These are phyloP conservation scores for Sarcophaga peregrina DNA, from an alignment of 1,140 invertebrate genomes.

Conservation along the genomic window DNA sequence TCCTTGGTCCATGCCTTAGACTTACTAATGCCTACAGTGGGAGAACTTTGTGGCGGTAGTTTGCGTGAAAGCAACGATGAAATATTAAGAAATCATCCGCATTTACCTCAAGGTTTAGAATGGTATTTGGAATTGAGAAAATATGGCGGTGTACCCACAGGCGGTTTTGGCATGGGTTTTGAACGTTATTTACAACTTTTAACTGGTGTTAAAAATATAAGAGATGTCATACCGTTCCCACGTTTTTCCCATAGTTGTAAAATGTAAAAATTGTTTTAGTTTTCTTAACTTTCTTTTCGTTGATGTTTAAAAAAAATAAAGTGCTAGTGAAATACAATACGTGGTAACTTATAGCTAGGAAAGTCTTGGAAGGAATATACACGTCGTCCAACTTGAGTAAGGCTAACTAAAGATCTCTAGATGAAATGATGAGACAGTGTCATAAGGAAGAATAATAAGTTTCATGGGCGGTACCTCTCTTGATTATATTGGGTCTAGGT, in stretches of 20 bases:
- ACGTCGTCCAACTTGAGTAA: too few species aligned
- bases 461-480: too few species aligned
- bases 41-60: constrained; percentile 94
- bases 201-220: constrained; percentile 86
- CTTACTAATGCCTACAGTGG: constrained; percentile 86
- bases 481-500: too few species aligned
- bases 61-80: constrained; percentile 86
- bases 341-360: too few species aligned
- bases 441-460: too few species aligned
- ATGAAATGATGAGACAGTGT: too few species aligned
- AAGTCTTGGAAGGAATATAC: too few species aligned
- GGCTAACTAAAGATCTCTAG: too few species aligned
- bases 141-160: constrained; percentile 88
- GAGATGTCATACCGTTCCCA: constrained; percentile 95
- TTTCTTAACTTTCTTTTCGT: neutral
- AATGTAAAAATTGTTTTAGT: constrained; percentile 69
- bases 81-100: constrained; percentile 71
- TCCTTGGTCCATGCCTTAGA: constrained; percentile 79
- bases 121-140: constrained; percentile 94
- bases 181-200: constrained; percentile 90
- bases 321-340: too few species aligned
- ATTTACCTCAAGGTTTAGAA: constrained; percentile 73
- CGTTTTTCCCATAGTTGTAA: constrained; percentile 90
- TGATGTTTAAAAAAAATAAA: neutral
- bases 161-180: constrained; percentile 95